These are phyloP conservation scores for Anaspis maculata DNA, from an alignment of 2,888 invertebrate species.

Conservation along the genomic window DNA sequence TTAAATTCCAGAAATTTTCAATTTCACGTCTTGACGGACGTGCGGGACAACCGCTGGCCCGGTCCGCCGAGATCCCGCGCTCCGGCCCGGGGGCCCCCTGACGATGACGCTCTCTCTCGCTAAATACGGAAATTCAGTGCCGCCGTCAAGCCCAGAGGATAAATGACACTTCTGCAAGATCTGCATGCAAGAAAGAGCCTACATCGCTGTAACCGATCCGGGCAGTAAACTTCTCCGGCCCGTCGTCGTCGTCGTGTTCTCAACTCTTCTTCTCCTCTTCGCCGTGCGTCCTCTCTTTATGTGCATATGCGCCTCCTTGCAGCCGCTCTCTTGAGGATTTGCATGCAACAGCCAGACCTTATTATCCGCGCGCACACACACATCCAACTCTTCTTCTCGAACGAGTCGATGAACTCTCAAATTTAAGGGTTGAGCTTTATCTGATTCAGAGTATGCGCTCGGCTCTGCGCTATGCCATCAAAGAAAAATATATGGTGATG, in stretches of 20 bases:
- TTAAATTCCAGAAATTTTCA: no score
- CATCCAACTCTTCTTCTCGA: constrained; percentile 4
- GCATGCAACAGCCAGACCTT: constrained; percentile 25
- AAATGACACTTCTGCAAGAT: constrained; percentile 34
- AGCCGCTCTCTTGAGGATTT: constrained; percentile 17
- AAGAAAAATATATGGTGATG: constrained; percentile 32
- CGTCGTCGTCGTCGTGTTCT: constrained; percentile 17
- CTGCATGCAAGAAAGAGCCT: constrained; percentile 30
- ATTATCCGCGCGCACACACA: constrained; percentile 22
- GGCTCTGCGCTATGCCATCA: constrained; percentile 6
- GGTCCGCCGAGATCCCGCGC: no score
- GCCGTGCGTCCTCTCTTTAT: constrained; percentile 10
- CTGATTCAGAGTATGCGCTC: constrained; percentile 10
- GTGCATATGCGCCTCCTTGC: no score
- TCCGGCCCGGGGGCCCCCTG: no score
- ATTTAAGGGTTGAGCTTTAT: constrained; percentile 33
- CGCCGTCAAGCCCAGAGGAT: constrained; percentile 23
- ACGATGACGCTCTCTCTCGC: no score
- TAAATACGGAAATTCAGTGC: constrained; percentile 34
- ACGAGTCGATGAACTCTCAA: constrained; percentile 34
- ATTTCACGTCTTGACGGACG: no score
- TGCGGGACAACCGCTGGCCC: no score
- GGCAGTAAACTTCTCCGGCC: constrained; percentile 19
- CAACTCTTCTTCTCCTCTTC: constrained; percentile 3
- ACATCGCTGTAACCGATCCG: constrained; percentile 33